Evolutionary conservation across 2,113 vertebrate species (phyloP).

Genomic region (Rissa tridactyla): DNA sequence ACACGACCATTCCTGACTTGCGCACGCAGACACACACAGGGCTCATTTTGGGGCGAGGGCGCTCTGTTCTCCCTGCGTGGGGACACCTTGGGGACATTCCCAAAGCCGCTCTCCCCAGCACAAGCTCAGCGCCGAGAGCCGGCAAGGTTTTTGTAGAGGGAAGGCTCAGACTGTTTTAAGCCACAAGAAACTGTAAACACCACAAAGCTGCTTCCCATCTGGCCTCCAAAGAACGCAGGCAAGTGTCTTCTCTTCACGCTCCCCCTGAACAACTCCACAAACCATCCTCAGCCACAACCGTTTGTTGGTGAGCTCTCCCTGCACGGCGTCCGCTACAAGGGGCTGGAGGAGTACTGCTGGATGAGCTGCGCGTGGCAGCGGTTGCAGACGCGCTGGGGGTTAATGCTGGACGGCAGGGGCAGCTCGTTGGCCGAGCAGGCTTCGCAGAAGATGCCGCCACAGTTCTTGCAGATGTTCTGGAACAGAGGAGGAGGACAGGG

Average conservation of each 20-base stretch:
- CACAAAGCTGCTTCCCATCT: background rate
- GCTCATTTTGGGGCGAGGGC: background rate
- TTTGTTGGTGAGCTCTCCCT: background rate
- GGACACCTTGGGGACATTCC: background rate
- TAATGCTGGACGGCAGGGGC: constrained; percentile 90
- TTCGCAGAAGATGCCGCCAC: constrained; percentile 81
- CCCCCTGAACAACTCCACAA: background rate
- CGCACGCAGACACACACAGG: rapidly evolving
- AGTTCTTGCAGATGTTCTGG: constrained; percentile 88
- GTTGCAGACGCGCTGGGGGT: constrained; percentile 83
- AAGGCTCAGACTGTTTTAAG: background rate
- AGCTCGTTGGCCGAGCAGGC: constrained; percentile 82
- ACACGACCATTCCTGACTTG: rapidly evolving
- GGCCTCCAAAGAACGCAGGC: background rate
- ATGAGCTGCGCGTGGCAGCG: constrained; percentile 81
- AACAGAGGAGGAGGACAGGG: background rate
- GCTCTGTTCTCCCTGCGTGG: background rate
- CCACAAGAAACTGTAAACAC: background rate
- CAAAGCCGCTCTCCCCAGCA: background rate
- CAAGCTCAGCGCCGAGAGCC: background rate
- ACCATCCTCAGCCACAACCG: rapidly evolving
- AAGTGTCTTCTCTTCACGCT: background rate
- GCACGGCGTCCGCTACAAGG: constrained; percentile 63
- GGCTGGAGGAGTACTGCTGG: constrained; percentile 83
- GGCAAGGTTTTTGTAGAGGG: background rate